These are phyloP conservation scores for Enchytraeus crypticus DNA, from an alignment of 2,888 invertebrate species.

Conservation along the genomic window DNA sequence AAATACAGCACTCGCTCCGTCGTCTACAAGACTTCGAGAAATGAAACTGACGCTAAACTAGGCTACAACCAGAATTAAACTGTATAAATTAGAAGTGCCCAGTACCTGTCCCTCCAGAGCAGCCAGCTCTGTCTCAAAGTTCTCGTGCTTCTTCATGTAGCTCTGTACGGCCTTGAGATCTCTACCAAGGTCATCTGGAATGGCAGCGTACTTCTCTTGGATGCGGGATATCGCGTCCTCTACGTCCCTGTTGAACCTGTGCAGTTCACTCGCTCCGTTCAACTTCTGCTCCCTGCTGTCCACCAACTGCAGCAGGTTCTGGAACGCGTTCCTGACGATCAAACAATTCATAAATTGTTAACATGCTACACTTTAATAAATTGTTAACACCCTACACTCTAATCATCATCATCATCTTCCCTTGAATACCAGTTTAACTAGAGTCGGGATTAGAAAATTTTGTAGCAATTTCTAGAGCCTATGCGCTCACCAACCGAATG, in stretches of 20 bases:
- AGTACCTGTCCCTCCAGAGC: conserved; percentile 77
- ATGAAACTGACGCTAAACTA: too few species aligned
- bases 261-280: conserved; percentile 89
- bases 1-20: too few species aligned
- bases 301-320: conserved; percentile 74
- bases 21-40: too few species aligned
- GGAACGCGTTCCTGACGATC: conserved; percentile 59
- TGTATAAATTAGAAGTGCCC: background rate
- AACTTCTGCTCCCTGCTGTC: conserved; percentile 76
- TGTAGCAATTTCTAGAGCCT: too few species aligned
- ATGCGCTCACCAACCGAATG: too few species aligned
- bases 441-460: too few species aligned
- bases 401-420: too few species aligned
- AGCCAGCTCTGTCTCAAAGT: conserved; percentile 83
- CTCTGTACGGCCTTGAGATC: conserved; percentile 78
- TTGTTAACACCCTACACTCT: too few species aligned
- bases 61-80: too few species aligned
- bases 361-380: too few species aligned
- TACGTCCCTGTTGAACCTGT: conserved; percentile 91
- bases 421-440: too few species aligned
- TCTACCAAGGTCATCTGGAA: conserved; percentile 68
- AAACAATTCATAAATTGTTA: too few species aligned
- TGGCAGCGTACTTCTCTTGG: conserved; percentile 73
- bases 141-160: conserved; percentile 76
- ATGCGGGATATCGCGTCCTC: conserved; percentile 81